A percentile compares a stretch with the other conserved stretches of the same genome.
Conservation (phyloP, 2,888 invertebrate species). For the Lepidocyrtoides sp. region DNA sequence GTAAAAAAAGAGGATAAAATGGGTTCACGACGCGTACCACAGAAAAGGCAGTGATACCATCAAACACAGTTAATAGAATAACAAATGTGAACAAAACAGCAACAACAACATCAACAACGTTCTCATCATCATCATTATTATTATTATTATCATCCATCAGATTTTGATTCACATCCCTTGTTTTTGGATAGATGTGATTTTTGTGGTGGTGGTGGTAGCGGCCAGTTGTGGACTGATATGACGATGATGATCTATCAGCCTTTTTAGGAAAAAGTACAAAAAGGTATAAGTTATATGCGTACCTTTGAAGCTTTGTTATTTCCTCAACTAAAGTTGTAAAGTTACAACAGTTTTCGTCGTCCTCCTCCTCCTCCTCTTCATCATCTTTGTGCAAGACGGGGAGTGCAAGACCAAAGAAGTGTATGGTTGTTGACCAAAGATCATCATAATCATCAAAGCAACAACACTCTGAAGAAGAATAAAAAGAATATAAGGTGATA, state of each 20-base stretch:
- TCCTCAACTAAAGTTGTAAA: too few relatives aligned
- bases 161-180: slow-evolving; percentile 51
- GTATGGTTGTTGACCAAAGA: slow-evolving; percentile 53
- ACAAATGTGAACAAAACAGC: slow-evolving; percentile 37
- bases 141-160: slow-evolving; percentile 37
- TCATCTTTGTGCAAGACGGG: slow-evolving; percentile 13
- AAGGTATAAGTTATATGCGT: slow-evolving; percentile 29
- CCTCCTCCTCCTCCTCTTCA: background rate
- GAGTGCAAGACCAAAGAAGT: slow-evolving; percentile 45
- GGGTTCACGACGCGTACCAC: slow-evolving; percentile 42
- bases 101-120: slow-evolving; percentile 35
- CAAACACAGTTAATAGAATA: slow-evolving; percentile 21
- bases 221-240: slow-evolving; percentile 2
- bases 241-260: slow-evolving; percentile 66
- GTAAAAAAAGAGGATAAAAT: slow-evolving; percentile 9
- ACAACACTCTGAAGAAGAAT: background rate
- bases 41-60: background rate
- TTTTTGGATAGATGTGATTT: slow-evolving; percentile 70
- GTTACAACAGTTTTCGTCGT: slow-evolving; percentile 14
- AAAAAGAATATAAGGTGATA: slow-evolving; percentile 48
- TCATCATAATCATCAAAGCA: slow-evolving; percentile 17
- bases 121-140: slow-evolving; percentile 13
- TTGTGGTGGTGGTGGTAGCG: slow-evolving; percentile 47
- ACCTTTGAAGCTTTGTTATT: slow-evolving; percentile 44
- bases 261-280: slow-evolving; percentile 74